These are phyloP conservation scores for Epinotia demarniana DNA, from an alignment of 2,888 invertebrate species.

Conservation along the genomic window DNA sequence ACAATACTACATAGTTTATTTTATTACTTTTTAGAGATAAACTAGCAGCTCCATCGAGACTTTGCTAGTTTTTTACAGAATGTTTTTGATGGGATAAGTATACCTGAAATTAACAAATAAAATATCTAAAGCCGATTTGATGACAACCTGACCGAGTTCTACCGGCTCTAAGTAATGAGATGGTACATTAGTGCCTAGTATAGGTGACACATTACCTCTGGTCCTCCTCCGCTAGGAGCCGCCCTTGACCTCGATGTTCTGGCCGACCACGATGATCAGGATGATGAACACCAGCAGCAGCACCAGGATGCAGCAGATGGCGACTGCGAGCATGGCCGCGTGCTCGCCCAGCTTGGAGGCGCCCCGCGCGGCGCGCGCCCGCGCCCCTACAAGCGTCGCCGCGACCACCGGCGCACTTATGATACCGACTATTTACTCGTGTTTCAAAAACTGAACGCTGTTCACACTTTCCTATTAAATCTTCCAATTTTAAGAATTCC, in stretches of 20 bases:
- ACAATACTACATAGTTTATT: no score
- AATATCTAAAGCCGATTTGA: neutral
- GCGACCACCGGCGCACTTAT: constrained; percentile 68
- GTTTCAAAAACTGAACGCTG: constrained; percentile 6
- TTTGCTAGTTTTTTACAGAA: no score
- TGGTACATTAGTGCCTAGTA: neutral
- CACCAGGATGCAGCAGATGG: constrained; percentile 92
- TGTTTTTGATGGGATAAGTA: no score
- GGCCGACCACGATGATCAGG: constrained; percentile 92
- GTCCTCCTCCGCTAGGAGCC: constrained; percentile 80
- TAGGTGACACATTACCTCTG: constrained; percentile 61
- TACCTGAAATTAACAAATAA: no score
- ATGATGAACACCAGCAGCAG: constrained; percentile 92
- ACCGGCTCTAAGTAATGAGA: no score
- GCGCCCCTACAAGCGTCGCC: constrained; percentile 56
- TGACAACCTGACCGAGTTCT: neutral
- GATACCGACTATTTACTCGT: constrained; percentile 47
- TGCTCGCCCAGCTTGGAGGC: constrained; percentile 83
- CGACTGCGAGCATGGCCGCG: constrained; percentile 91
- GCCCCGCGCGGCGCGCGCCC: constrained; percentile 57
- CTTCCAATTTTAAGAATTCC: neutral
- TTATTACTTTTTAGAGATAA: no score
- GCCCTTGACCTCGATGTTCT: constrained; percentile 88
- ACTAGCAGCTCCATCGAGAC: no score
- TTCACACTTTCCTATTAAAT: neutral